Evolutionary conservation across 2,888 invertebrate species (phyloP), one percentile per base, ranked within the genome.

Genomic region (Troilus luridus): DNA sequence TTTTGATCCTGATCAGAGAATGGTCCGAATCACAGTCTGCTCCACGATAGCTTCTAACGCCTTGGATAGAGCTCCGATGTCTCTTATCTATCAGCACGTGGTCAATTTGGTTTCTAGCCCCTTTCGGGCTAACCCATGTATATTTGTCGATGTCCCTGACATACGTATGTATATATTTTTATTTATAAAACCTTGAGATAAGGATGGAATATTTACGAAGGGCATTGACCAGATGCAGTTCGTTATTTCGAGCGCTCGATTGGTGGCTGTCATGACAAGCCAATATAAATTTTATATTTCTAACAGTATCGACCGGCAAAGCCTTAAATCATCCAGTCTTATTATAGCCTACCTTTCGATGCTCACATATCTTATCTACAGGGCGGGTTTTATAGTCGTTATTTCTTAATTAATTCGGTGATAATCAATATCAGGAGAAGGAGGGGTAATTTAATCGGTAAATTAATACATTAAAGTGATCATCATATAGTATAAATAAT

Each of bases 251-350:
- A 6, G 14, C n/a, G 24, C 24, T 67, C 67, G 10, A 67, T 67
- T 12, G 67, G 24, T 24, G 24, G 14, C 12, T 67, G 24, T 14
- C 67, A 67, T 67, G 67, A 67, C 67, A 10, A 67, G 24, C 14
- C 24, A 67, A 67, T 67, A 67, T 67, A 67, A 67, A 67, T 67
- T 67, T 67, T 67, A 67, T 67, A 67, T 67, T 67, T 67, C 67
- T 27, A 11, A 67, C 67, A 3, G 67, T 12, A 67, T 67, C 67
- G 67, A 67, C 24, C 67, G 5, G 7, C 12, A 12, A 24, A 24
- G 5, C 67, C 24, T 27, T 67, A 12, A 67, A 67, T 67, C 67
- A 24, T 67, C 19, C 67, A 24, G 2, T 14, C 24, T 67, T 67
- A 67, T 24, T 67, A 67, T 67, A 24, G 67, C 9, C 67, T 67